These are phyloP conservation scores for Eulemur mongoz DNA, from an alignment of 2,797 vertebrate species.

Conservation along the genomic window DNA sequence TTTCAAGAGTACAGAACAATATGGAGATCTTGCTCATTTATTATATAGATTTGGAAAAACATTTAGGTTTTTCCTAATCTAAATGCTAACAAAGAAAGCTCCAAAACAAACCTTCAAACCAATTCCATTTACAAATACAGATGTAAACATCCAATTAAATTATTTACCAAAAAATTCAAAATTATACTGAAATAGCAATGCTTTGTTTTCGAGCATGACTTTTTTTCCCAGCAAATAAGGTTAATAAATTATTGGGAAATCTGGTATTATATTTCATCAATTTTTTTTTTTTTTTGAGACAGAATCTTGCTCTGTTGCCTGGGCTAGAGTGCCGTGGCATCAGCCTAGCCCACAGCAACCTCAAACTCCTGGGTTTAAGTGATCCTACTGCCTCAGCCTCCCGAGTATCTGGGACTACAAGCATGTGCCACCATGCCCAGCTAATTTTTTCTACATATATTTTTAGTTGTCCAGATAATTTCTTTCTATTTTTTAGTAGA, in stretches of 20 bases:
- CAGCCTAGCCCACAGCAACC: too few relatives aligned
- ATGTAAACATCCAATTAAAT: slow-evolving; percentile 5
- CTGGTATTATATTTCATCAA: slow-evolving; percentile 52
- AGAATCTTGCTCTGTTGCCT: too few relatives aligned
- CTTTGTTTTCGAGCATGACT: slow-evolving; percentile 1
- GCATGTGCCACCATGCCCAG: too few relatives aligned
- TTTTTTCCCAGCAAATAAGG: slow-evolving; percentile 29
- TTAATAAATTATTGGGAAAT: slow-evolving; percentile 46
- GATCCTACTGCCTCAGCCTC: too few relatives aligned
- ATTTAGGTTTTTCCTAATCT: background rate
- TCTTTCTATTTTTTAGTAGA: too few relatives aligned
- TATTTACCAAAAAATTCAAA: slow-evolving; percentile 1
- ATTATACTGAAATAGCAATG: slow-evolving; percentile 17
- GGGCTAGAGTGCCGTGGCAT: too few relatives aligned
- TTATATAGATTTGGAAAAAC: background rate
- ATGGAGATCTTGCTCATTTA: background rate
- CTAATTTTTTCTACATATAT: too few relatives aligned
- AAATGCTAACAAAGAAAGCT: background rate
- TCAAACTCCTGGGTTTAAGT: too few relatives aligned
- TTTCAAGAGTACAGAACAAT: background rate
- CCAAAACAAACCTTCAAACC: background rate
- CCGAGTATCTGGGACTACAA: too few relatives aligned
- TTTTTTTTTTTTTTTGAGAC: too few relatives aligned
- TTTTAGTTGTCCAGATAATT: too few relatives aligned
- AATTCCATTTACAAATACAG: slow-evolving; percentile 1